Base-by-base conservation (phyloP, 1,140 invertebrate species). In the Eupristina koningsbergeri region DNA sequence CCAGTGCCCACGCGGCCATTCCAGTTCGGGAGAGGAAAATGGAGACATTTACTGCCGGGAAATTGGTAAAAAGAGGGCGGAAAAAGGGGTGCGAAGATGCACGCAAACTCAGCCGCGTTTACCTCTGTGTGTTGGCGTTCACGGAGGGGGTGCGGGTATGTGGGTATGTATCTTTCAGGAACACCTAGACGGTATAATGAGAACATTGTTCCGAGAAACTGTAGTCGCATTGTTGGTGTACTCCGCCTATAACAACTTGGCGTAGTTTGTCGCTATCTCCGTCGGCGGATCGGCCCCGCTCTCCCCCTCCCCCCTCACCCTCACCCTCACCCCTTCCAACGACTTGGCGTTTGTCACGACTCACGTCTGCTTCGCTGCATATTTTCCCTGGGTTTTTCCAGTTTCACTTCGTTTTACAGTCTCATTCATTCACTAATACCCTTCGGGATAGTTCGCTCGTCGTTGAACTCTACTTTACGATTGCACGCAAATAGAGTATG, bases 191-290 rank as follows among this genome's bases (percentile, higher is more conserved):
- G 80, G 87, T 85, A 90, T 92, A 92, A 91, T 89, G 90, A 91
- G 90, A 90, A 89, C 90, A 91, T 91, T 91, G 90, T 92, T 91
- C 90, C 87, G 89, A 86, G 89, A 90, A 90, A 91, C 90, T 91
- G 90, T 89, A 89, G 89, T 88, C 87, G 89, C 89, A 91, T 90
- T 89, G 91, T 92, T 89, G 88, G 88, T 88, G 89, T 87, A 89
- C 88, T 85, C 85, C 86, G 84, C 74, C 45, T 73, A 47, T 73
- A 81, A 81, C 79, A 73, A 81, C 47, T 50, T 50, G 8, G 47
- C 47, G 47, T 50, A 50, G 47, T 69, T 81, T 45, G 67, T 19
- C 79, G 45, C 64, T 50, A 50, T 71, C 64, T 77, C 74, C 39
- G 50, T 79, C 58, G 45, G 22, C 0, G 31, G 9, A 53, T 53